These are phyloP conservation scores for Edolisoma coerulescens DNA, from an alignment of 2,113 vertebrate species.

Conservation along the genomic window DNA sequence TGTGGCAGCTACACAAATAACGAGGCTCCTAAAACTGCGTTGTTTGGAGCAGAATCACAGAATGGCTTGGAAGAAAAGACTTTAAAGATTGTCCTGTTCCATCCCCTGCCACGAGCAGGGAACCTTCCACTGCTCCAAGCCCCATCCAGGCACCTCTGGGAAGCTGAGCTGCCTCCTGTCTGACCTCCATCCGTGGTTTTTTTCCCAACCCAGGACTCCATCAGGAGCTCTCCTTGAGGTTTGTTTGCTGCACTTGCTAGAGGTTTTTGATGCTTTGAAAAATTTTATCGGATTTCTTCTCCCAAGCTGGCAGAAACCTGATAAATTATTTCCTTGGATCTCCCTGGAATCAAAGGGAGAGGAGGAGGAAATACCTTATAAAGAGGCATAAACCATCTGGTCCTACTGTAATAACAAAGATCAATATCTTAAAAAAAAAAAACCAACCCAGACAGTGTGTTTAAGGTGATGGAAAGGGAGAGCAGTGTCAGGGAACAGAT, in stretches of 20 bases:
- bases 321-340: background rate
- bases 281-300: background rate
- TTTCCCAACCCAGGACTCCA: background rate
- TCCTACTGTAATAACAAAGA: background rate
- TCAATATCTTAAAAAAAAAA: background rate
- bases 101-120: background rate
- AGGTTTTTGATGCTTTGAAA: background rate
- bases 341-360: background rate
- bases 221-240: background rate
- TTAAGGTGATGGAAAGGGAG: background rate
- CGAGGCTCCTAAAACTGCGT: background rate
- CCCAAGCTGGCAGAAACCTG: background rate
- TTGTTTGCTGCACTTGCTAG: background rate
- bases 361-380: background rate
- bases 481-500: background rate
- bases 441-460: background rate
- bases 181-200: background rate
- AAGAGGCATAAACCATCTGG: constrained; percentile 5
- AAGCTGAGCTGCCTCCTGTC: background rate
- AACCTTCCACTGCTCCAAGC: background rate
- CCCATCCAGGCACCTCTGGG: background rate
- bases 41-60: background rate
- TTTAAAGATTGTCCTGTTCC: background rate
- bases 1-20: background rate
- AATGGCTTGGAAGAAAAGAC: background rate